These are phyloP conservation scores for Phallusia fumigata DNA, from an alignment of 23 tunicate species.

Conservation along the genomic window DNA sequence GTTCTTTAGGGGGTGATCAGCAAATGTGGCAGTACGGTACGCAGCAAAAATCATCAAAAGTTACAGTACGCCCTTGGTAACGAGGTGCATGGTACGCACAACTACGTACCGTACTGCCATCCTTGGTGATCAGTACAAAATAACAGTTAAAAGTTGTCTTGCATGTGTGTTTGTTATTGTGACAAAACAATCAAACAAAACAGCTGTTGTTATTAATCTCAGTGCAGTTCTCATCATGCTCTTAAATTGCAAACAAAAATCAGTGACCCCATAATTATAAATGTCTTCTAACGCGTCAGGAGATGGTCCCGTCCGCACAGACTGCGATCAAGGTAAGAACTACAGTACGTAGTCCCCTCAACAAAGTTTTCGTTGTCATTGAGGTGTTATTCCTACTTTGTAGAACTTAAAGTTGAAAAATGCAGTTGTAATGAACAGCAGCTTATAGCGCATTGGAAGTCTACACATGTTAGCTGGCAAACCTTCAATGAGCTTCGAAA, in stretches of 20 bases:
- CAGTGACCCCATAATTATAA: no score
- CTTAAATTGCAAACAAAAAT: neutral
- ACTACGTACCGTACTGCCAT: no score
- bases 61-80: no score
- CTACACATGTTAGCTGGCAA: conserved; percentile 68
- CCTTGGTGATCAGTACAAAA: no score
- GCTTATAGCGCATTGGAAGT: conserved; percentile 29
- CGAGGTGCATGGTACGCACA: no score
- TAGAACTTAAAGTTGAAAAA: neutral
- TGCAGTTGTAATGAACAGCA: neutral
- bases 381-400: neutral
- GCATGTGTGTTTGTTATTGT: neutral
- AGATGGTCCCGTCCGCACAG: conserved; percentile 38
- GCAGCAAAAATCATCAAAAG: no score
- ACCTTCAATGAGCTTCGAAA: conserved; percentile 48
- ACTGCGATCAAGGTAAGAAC: neutral
- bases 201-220: neutral
- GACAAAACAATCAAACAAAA: neutral
- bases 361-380: no score
- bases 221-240: neutral
- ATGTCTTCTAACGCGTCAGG: conserved; percentile 73
- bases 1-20: no score
- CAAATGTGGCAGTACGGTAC: no score
- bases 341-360: no score
- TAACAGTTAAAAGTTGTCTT: no score